These are phyloP conservation scores for Biston stratarius DNA, from an alignment of 2,888 invertebrate species.

Conservation along the genomic window DNA sequence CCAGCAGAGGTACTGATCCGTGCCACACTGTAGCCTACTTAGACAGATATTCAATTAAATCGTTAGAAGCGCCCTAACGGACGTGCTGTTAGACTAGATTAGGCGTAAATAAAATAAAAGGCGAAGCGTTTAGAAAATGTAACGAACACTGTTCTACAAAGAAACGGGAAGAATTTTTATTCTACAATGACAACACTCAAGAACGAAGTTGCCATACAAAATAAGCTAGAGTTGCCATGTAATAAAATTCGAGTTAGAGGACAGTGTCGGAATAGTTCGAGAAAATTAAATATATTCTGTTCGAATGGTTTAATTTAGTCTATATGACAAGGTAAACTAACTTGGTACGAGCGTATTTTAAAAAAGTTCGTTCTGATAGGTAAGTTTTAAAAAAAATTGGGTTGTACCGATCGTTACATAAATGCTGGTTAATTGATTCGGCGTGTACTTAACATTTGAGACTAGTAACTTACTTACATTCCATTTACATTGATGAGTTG, in stretches of 20 bases:
- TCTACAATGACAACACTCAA: slow-evolving; percentile 8
- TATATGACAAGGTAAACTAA: slow-evolving; percentile 3
- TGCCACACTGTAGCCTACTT: slow-evolving; percentile 45
- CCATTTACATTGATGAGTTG: slow-evolving; percentile 54
- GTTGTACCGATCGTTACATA: slow-evolving; percentile 56
- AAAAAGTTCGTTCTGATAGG: slow-evolving; percentile 20
- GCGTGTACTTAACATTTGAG: slow-evolving; percentile 49
- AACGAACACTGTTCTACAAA: slow-evolving; percentile 24
- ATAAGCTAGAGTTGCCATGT: slow-evolving; percentile 13
- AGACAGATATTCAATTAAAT: slow-evolving; percentile 51
- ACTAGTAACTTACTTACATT: slow-evolving; percentile 38
- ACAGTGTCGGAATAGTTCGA: slow-evolving; percentile 9
- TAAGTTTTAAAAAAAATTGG: slow-evolving; percentile 46
- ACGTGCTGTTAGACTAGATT: slow-evolving; percentile 24
- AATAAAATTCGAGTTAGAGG: slow-evolving; percentile 7
- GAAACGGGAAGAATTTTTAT: background rate
- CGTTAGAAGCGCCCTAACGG: slow-evolving; percentile 22
- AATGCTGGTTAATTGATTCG: slow-evolving; percentile 50
- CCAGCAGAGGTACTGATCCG: slow-evolving; percentile 94
- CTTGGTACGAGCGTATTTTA: slow-evolving; percentile 6
- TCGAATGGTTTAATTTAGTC: slow-evolving; percentile 9
- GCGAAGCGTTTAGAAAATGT: slow-evolving; percentile 27
- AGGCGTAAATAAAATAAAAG: slow-evolving; percentile 20
- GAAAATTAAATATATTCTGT: slow-evolving; percentile 31
- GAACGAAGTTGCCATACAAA: slow-evolving; percentile 16